Evolutionary conservation across 2,888 invertebrate genomes (phyloP), one percentile per base, ranked within the genome.

Genomic region (Polylopha cassiicola): DNA sequence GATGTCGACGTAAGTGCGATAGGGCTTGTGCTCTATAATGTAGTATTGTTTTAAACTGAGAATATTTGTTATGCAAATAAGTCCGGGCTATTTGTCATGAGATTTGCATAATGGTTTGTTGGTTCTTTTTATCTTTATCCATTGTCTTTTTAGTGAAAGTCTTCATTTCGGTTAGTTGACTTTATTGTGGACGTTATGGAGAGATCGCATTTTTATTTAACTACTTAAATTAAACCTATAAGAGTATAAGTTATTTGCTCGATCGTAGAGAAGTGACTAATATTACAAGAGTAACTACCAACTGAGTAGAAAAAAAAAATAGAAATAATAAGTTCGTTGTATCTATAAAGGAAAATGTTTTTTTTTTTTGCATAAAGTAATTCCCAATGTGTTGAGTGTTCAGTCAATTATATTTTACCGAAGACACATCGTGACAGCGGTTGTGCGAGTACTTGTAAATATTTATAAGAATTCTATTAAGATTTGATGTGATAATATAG

Each of bases 31-130:
- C 65, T 69, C 71, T 72, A 73, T 41, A 69, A 79, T 70, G 69
- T 62, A 52, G 68, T 70, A 81, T 81, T 82, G 81, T 82, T 66
- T 73, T 62, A 48, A 58, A 59, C 62, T 68, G 68, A 61, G 70
- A 72, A 59, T 67, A 58, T 60, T 63, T 63, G 65, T 67, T 75
- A 73, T 73, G 69, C 61, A 62, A 65, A 76, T 74, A 55, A 60
- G 50, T 52, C 50, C 64, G 49, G 50, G 46, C 37, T 41, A 39
- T 52, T 49, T 46, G 46, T 43, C 46, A 44, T 45, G 42, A 37
- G 39, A 45, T 48, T 44, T 39, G 43, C 44, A 43, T 45, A 42
- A 37, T 28, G 37, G 22, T 34, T 28, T 39, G 39, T 31, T 31
- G 17, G 32, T 32, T 16, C 6, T 30, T 41, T 29, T 32, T 41